Evolutionary conservation across 2,888 invertebrate genomes (phyloP).

Genomic region (Neoitamus cyanurus): DNA sequence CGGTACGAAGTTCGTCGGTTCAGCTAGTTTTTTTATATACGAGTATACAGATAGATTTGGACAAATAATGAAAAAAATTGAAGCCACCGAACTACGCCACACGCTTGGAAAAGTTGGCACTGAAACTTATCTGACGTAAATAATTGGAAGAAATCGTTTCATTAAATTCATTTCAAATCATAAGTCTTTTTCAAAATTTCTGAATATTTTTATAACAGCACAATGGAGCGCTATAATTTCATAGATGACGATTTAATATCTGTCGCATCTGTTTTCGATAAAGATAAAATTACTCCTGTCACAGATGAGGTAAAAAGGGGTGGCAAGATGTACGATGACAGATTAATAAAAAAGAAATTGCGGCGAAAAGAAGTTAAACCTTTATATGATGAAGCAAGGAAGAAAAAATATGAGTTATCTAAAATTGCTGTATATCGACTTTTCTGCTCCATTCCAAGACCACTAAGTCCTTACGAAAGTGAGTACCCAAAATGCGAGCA

Average conservation of each 20-base stretch:
- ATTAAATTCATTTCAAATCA: not conserved
- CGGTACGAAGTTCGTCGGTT: no score
- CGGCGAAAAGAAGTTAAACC: slow-evolving; percentile 56
- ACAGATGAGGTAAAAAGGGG: slow-evolving; percentile 60
- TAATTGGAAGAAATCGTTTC: not conserved
- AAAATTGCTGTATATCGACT: slow-evolving; percentile 57
- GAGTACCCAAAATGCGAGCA: slow-evolving; percentile 60
- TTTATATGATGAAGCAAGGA: slow-evolving; percentile 56
- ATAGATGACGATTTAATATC: slow-evolving; percentile 49
- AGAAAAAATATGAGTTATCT: slow-evolving; percentile 50
- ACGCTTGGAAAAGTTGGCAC: not conserved
- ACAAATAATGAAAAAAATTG: not conserved
- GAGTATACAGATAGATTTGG: no score
- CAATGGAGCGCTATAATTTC: slow-evolving; percentile 50
- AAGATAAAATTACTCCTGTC: slow-evolving; percentile 51
- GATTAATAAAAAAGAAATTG: slow-evolving; percentile 50
- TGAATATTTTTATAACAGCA: not conserved
- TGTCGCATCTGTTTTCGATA: not conserved
- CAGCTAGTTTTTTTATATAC: no score
- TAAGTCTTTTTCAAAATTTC: not conserved
- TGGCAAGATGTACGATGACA: slow-evolving; percentile 57
- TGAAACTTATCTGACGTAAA: not conserved
- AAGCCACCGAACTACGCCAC: not conserved
- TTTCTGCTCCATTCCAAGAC: slow-evolving; percentile 56
- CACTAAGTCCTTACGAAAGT: slow-evolving; percentile 49